A percentile compares a stretch with the other conserved stretches of the same genome.
Conservation (phyloP, 2,888 invertebrate species). For the Orchesella flavescens region DNA sequence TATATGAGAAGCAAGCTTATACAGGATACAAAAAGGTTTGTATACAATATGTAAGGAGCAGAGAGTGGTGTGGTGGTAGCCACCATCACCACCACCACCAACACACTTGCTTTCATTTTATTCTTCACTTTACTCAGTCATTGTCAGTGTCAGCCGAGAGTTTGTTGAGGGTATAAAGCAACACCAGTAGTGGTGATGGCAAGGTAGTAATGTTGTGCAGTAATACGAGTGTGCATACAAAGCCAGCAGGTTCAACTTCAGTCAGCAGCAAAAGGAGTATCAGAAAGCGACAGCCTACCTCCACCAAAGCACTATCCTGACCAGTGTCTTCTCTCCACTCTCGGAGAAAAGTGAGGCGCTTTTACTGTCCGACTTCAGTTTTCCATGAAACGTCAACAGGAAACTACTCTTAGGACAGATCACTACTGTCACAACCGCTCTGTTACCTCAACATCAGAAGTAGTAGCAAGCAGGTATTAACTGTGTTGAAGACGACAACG, state of each 20-base stretch:
- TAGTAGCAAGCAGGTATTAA: neutral
- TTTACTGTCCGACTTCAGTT: slow-evolving; percentile 68
- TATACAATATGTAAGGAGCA: neutral
- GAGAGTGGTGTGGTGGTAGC: slow-evolving; percentile 30
- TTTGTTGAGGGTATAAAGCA: slow-evolving; percentile 46
- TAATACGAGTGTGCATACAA: neutral
- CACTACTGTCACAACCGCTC: neutral
- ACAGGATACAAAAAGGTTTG: slow-evolving; percentile 2
- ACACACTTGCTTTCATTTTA: slow-evolving; percentile 55
- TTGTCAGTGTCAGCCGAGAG: slow-evolving; percentile 44
- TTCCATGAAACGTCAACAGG: slow-evolving; percentile 61
- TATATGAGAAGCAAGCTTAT: neutral
- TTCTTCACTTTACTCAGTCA: slow-evolving; percentile 53
- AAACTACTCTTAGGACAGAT: slow-evolving; percentile 12
- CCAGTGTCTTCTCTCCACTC: slow-evolving; percentile 38
- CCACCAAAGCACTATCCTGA: slow-evolving; percentile 12
- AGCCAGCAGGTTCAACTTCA: slow-evolving; percentile 2
- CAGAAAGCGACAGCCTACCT: neutral
- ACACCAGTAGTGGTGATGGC: slow-evolving; percentile 1
- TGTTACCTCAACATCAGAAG: neutral
- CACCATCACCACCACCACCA: slow-evolving; percentile 17
- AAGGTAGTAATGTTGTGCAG: neutral
- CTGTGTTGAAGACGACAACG: neutral
- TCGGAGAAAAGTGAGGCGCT: slow-evolving; percentile 70
- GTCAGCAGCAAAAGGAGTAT: neutral